Conservation (phyloP, 2,797 vertebrate species). For the Thalassophryne amazonica region DNA sequence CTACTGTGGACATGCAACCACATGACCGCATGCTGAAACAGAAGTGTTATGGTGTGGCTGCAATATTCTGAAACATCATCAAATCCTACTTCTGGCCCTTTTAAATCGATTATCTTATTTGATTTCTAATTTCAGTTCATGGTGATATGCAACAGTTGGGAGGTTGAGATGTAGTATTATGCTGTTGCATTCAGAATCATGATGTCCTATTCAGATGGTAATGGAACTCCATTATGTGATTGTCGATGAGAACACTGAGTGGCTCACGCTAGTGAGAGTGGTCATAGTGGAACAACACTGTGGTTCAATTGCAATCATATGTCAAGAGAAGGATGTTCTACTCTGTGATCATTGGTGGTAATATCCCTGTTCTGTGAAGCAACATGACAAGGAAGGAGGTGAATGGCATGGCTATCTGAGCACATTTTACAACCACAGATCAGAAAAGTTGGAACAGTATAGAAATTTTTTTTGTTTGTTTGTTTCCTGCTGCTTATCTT, state of each 20-base stretch:
- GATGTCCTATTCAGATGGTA: not conserved
- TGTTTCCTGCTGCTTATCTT: not conserved
- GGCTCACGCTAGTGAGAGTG: not conserved
- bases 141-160: no score
- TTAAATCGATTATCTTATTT: no score
- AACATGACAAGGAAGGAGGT: constrained; percentile 1
- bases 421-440: not conserved
- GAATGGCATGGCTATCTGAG: constrained; percentile 1
- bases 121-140: no score
- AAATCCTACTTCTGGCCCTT: no score
- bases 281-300: constrained; percentile 6
- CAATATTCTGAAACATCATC: no score
- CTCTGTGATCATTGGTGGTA: constrained; percentile 18
- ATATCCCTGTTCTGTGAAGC: not conserved
- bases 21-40: no score
- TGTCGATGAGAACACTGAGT: constrained; percentile 1
- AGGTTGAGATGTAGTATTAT: not conserved
- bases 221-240: constrained; percentile 4
- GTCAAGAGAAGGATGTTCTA: not conserved
- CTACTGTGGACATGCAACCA: no score
- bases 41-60: no score
- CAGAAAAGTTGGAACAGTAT: no score
- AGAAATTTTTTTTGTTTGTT: no score
- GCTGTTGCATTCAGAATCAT: not conserved
- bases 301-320: constrained; percentile 18